Evolutionary conservation across 2,113 vertebrate species (phyloP).

Genomic region (Irena cyanogastra): DNA sequence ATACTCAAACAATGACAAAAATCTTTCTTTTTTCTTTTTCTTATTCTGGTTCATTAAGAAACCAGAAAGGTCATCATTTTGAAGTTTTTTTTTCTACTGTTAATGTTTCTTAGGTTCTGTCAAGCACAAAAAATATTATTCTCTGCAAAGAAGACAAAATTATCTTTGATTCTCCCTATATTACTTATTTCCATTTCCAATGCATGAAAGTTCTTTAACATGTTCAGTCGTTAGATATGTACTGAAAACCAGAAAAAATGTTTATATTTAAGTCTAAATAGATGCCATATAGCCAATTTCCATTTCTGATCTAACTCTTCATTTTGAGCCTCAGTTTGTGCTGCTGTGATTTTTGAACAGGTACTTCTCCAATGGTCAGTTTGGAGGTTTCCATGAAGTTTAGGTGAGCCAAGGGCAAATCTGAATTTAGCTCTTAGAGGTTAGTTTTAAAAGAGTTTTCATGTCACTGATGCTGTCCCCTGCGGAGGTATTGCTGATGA

Average conservation of each 20-base stretch:
- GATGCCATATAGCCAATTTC: not conserved
- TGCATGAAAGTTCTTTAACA: not conserved
- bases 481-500: not conserved
- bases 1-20: not conserved
- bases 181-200: not conserved
- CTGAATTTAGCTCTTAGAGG: not conserved
- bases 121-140: not conserved
- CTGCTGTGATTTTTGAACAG: not conserved
- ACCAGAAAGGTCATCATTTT: not conserved
- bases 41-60: not conserved
- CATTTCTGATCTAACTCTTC: not conserved
- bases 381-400: not conserved
- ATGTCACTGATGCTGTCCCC: not conserved
- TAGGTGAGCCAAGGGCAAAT: not conserved
- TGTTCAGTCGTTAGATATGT: not conserved
- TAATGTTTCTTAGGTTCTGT: not conserved
- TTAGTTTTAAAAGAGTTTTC: not conserved
- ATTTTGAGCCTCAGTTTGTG: not conserved
- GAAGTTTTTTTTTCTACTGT: not conserved
- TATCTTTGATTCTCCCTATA: not conserved
- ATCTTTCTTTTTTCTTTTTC: accelerated
- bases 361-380: not conserved
- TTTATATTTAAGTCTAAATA: not conserved
- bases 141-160: not conserved
- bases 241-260: not conserved